Evolutionary conservation across 2,113 vertebrate species (phyloP), one percentile per base, ranked within the genome.

Genomic region (Phalacrocorax pelagicus): DNA sequence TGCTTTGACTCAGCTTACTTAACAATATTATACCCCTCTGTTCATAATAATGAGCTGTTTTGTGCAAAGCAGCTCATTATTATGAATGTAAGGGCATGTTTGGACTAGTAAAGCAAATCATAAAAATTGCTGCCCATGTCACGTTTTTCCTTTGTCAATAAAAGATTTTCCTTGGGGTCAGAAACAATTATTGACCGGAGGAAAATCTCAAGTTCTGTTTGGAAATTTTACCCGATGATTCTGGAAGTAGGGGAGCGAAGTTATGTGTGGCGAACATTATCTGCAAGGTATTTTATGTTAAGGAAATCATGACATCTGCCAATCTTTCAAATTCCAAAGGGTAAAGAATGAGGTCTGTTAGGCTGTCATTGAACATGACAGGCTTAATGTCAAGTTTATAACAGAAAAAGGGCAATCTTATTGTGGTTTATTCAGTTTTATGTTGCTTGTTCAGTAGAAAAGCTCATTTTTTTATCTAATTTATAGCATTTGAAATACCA

Each of bases 341-440:
- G 99, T 99, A 98, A 99, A 98, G 98, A 98, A 98, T 98, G 98
- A 98, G 98, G 98, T 98, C 98, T 99, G 98, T 98, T 99, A 99
- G 97, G 99, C 99, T 99, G 99, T 99, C 99, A 99, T 99, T 97
- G 98, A 99, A 99, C 99, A 99, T 99, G 99, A 99, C 99, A 99
- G 98, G 99, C 99, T 99, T 99, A 99, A 99, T 99, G 99, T 99
- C 99, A 99, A 99, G 98, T 99, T 99, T 99, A 99, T 99, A 99
- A 99, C 98, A 97, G 98, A 98, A 98, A 99, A 99, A 99, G 98
- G 98, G 98, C 98, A 98, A 98, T 98, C 99, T 99, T 99, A 99
- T 98, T 99, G 99, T 99, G 99, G 99, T 99, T 99, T 99, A 99
- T 99, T 99, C 99, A 97, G 99, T 99, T 99, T 99, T 99, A 99